phyloP scores from a whole-genome alignment of 1,140 invertebrate genomes.

The Bursaphelenchus mucronatus region DNA sequence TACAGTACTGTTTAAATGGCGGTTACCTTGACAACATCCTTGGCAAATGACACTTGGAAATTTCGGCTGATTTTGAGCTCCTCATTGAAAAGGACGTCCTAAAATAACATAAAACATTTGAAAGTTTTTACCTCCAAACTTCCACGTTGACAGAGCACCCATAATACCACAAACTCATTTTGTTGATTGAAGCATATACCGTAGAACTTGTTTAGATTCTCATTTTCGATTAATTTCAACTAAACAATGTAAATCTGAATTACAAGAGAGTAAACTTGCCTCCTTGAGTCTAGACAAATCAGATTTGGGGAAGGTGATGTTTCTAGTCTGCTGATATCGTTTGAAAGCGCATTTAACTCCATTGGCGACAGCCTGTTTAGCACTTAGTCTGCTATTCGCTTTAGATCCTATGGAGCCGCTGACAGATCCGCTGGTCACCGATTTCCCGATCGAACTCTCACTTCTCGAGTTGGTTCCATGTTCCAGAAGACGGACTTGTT shows the following conservation, averaged over 20 bases:
- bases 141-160: constrained; percentile 54
- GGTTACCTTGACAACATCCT: constrained; percentile 58
- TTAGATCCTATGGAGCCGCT: constrained; percentile 36
- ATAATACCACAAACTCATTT: constrained; percentile 58
- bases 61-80: constrained; percentile 58
- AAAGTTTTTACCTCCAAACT: constrained; percentile 37
- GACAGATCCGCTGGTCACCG: constrained; percentile 37
- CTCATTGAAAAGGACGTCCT: constrained; percentile 60
- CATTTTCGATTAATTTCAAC: constrained; percentile 58
- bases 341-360: constrained; percentile 55
- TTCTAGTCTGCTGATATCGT: constrained; percentile 52
- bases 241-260: constrained; percentile 34
- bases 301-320: constrained; percentile 55
- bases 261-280: constrained; percentile 31
- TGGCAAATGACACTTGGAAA: constrained; percentile 60
- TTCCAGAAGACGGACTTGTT: constrained; percentile 51
- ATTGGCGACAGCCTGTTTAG: constrained; percentile 50
- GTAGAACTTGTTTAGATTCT: constrained; percentile 61
- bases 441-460: constrained; percentile 30
- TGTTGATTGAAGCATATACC: constrained; percentile 61
- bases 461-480: constrained; percentile 18
- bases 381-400: constrained; percentile 44
- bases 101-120: constrained; percentile 24
- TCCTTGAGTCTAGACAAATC: constrained; percentile 31
- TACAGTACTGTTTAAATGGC: not conserved